Evolutionary conservation across 2,888 invertebrate genomes (phyloP).

Genomic region (Ptycholaimellus sp.): DNA sequence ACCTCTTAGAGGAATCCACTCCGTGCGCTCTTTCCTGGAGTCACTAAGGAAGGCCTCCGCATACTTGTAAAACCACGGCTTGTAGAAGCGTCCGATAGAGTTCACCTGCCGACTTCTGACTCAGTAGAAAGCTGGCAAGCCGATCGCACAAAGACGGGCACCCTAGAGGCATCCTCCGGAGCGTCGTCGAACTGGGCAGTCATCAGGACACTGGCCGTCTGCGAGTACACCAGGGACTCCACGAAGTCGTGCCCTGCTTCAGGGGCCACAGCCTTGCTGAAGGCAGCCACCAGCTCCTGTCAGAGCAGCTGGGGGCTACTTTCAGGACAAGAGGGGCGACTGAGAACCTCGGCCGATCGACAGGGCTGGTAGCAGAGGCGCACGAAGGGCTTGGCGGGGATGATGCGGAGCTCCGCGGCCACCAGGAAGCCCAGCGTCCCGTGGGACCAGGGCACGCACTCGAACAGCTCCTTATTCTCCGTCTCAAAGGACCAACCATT

Average conservation of each 20-base stretch:
- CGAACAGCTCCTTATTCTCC: constrained; percentile 47
- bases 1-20: constrained; percentile 48
- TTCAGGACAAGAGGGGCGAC: neutral
- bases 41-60: constrained; percentile 34
- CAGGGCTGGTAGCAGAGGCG: constrained; percentile 42
- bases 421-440: constrained; percentile 59
- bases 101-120: no score
- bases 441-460: constrained; percentile 58
- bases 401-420: constrained; percentile 43
- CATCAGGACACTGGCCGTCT: no score
- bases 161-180: no score
- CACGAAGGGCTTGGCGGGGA: constrained; percentile 43
- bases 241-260: no score
- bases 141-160: no score
- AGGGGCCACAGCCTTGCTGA: no score
- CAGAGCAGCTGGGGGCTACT: no score
- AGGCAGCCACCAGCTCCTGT: no score
- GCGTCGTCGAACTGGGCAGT: no score
- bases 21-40: constrained; percentile 6
- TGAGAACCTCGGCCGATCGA: constrained; percentile 14
- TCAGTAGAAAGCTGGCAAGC: no score
- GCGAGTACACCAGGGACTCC: no score
- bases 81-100: constrained; percentile 48
- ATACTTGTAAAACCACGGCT: constrained; percentile 61
- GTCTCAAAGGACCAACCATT: constrained; percentile 20